Percentiles rank a stretch among this genome's conserved stretches.
phyloP scores from a whole-genome alignment of 2,797 vertebrate species.

The Diceros bicornis region DNA sequence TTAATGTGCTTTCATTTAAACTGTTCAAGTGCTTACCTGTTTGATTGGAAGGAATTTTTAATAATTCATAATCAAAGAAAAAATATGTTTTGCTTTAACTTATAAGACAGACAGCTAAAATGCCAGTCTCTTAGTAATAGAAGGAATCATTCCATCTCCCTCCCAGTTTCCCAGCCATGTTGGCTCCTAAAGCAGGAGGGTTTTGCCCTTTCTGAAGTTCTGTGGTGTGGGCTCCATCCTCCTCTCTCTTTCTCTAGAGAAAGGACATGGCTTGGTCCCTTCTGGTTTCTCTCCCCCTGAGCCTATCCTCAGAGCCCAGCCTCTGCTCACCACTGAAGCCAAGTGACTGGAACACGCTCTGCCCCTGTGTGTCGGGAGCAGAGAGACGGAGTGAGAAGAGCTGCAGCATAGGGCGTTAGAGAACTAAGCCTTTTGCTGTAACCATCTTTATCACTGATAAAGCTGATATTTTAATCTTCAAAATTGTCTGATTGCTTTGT shows the following conservation, averaged over 20 bases:
- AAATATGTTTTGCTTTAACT: slow-evolving; percentile 5
- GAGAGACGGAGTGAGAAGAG: not conserved
- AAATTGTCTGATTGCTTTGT: not conserved
- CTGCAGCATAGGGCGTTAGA: not conserved
- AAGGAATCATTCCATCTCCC: not conserved
- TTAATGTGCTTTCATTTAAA: slow-evolving; percentile 14
- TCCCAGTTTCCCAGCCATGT: not conserved
- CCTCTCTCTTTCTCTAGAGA: not conserved
- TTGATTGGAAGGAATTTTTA: slow-evolving; percentile 42
- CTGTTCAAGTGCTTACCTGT: slow-evolving; percentile 33
- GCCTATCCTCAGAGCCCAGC: not conserved
- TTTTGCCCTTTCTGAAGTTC: not conserved
- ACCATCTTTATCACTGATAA: not conserved
- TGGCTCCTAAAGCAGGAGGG: not conserved
- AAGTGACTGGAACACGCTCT: not conserved
- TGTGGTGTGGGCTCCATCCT: not conserved
- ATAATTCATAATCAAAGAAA: slow-evolving; percentile 53
- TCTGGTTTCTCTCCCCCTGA: not conserved
- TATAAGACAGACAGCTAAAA: slow-evolving; percentile 16
- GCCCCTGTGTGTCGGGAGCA: not conserved
- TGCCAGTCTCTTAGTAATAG: not conserved
- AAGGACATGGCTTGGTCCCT: not conserved
- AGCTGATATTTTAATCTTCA: not conserved
- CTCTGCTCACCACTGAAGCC: not conserved
- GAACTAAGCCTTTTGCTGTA: not conserved